These are phyloP conservation scores for Eristalinus sepulchralis DNA, from an alignment of 2,888 invertebrate genomes.

Conservation along the genomic window DNA sequence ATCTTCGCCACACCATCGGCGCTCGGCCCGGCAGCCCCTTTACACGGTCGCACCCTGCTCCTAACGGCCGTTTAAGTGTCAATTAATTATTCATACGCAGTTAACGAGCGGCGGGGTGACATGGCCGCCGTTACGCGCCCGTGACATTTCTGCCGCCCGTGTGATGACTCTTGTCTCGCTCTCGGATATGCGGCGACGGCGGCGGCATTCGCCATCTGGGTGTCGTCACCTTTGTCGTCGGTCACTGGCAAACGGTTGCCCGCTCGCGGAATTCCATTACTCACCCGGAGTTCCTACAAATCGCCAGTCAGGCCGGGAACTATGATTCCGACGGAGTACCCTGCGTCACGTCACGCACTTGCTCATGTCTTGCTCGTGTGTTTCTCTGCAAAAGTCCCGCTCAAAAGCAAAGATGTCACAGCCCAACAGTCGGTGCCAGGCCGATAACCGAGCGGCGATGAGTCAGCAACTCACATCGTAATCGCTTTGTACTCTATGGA, in stretches of 20 bases:
- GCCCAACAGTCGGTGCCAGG: constrained; percentile 2
- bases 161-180: constrained; percentile 40
- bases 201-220: background rate
- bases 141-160: constrained; percentile 43
- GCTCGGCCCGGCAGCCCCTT: constrained; percentile 1
- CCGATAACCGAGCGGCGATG: constrained; percentile 23
- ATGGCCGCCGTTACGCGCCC: constrained; percentile 54
- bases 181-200: background rate
- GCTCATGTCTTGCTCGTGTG: background rate
- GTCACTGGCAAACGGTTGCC: background rate
- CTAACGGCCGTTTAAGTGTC: constrained; percentile 46
- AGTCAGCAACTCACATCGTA: constrained; percentile 6
- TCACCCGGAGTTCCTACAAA: constrained; percentile 19
- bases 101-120: constrained; percentile 64
- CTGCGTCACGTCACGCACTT: background rate
- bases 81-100: constrained; percentile 65
- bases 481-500: background rate
- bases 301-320: background rate
- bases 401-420: constrained; percentile 11
- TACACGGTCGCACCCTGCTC: constrained; percentile 19
- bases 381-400: constrained; percentile 25
- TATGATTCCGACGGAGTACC: constrained; percentile 13
- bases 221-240: background rate
- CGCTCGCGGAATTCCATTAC: constrained; percentile 41
- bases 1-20: background rate